These are phyloP conservation scores for Gryllus longicercus DNA, from an alignment of 2,888 invertebrate species.

Conservation along the genomic window DNA sequence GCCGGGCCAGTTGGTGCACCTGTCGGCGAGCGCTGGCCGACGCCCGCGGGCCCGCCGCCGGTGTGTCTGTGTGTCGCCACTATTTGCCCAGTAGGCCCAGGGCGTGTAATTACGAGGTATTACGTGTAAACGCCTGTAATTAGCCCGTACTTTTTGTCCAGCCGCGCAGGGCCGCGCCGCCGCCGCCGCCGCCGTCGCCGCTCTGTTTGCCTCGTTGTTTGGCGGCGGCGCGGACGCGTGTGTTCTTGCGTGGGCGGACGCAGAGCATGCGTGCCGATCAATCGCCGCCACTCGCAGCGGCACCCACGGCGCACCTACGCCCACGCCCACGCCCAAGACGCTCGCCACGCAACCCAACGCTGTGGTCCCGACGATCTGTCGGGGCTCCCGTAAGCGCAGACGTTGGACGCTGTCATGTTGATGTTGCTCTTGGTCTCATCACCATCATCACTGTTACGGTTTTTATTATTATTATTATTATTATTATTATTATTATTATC, in stretches of 20 bases:
- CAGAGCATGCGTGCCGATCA: neutral
- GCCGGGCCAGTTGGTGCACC: neutral
- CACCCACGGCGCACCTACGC: too few relatives aligned
- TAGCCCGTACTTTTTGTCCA: neutral
- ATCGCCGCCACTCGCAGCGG: too few relatives aligned
- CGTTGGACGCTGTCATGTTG: too few relatives aligned
- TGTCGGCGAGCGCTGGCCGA: neutral
- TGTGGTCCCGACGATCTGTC: too few relatives aligned
- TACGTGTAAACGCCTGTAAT: slow-evolving; percentile 17
- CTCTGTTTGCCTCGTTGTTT: slow-evolving; percentile 11
- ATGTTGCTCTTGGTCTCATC: too few relatives aligned
- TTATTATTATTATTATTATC: too few relatives aligned
- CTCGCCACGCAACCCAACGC: too few relatives aligned
- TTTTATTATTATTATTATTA: too few relatives aligned
- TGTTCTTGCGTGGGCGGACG: neutral
- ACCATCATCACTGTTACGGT: too few relatives aligned
- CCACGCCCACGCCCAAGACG: too few relatives aligned
- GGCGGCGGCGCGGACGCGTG: neutral
- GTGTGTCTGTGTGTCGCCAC: neutral
- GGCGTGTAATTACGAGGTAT: slow-evolving; percentile 3
- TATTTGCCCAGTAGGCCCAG: slow-evolving; percentile 17
- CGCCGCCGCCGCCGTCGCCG: neutral
- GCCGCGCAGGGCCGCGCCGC: neutral
- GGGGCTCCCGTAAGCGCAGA: too few relatives aligned
- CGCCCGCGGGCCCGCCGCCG: neutral